A percentile compares a stretch with the other conserved stretches of the same genome.
These are phyloP conservation scores for Musca vetustissima DNA, from an alignment of 1,140 invertebrate genomes.

Conservation along the genomic window DNA sequence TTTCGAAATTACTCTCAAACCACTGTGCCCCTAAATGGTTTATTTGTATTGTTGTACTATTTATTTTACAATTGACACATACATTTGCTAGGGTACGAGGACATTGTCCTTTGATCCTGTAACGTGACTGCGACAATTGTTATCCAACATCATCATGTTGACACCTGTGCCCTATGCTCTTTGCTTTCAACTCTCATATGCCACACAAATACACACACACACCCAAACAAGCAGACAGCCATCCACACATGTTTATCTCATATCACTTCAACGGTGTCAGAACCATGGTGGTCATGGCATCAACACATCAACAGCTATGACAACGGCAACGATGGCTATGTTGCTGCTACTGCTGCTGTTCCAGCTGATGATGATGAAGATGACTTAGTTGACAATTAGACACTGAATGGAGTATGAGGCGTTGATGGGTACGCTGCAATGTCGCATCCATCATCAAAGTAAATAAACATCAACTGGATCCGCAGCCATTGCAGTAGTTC, in stretches of 20 bases:
- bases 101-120: conserved; percentile 17
- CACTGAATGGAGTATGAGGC: too few relatives aligned
- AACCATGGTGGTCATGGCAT: neutral
- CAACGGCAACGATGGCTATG: neutral
- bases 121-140: conserved; percentile 23
- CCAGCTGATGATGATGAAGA: too few relatives aligned
- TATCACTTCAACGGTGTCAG: neutral
- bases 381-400: too few relatives aligned
- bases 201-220: neutral
- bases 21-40: neutral
- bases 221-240: too few relatives aligned
- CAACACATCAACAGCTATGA: neutral
- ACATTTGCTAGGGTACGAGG: neutral
- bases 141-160: conserved; percentile 19
- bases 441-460: too few relatives aligned
- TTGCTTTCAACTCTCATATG: neutral
- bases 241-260: neutral
- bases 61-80: conserved; percentile 7
- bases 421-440: too few relatives aligned
- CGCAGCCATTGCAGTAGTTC: too few relatives aligned
- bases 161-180: conserved; percentile 3
- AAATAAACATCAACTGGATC: too few relatives aligned
- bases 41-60: neutral
- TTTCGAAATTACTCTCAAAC: too few relatives aligned
- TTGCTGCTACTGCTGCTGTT: too few relatives aligned